phyloP scores from a whole-genome alignment of 2,797 vertebrate species.

The Esox masquinongy region DNA sequence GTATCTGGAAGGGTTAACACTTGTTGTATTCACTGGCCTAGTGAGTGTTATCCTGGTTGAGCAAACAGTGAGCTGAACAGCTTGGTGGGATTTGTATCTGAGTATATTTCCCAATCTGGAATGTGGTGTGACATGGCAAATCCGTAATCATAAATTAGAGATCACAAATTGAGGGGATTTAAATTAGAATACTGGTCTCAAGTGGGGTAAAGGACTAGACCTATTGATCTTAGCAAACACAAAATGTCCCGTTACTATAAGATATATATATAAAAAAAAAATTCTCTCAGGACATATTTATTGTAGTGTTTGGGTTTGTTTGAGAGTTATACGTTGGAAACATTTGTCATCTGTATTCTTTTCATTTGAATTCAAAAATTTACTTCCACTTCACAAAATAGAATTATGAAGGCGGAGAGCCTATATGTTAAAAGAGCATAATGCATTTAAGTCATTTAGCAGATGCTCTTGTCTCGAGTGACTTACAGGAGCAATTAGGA shows the following conservation, averaged over 20 bases:
- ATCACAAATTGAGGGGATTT: background rate
- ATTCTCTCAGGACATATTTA: constrained; percentile 54
- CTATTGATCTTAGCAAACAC: background rate
- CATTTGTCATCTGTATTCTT: constrained; percentile 40
- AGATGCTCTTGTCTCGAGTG: no score
- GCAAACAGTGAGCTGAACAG: no score
- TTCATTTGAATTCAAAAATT: background rate
- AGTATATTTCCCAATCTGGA: no score
- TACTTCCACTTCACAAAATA: background rate
- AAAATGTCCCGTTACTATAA: constrained; percentile 30
- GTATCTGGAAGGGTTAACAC: no score
- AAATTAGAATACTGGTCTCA: background rate
- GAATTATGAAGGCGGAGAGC: background rate
- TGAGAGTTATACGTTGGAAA: constrained; percentile 40
- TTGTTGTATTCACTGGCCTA: no score
- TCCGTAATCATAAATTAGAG: no score
- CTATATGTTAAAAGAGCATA: background rate
- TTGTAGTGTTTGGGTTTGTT: constrained; percentile 59
- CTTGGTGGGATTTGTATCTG: no score
- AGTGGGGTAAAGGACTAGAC: background rate
- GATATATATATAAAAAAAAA: constrained; percentile 54
- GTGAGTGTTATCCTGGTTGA: no score
- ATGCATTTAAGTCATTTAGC: no score
- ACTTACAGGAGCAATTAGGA: no score
- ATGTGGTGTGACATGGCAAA: no score